These are phyloP conservation scores for Cydia strobilella DNA, from an alignment of 1,140 invertebrate species.

Conservation along the genomic window DNA sequence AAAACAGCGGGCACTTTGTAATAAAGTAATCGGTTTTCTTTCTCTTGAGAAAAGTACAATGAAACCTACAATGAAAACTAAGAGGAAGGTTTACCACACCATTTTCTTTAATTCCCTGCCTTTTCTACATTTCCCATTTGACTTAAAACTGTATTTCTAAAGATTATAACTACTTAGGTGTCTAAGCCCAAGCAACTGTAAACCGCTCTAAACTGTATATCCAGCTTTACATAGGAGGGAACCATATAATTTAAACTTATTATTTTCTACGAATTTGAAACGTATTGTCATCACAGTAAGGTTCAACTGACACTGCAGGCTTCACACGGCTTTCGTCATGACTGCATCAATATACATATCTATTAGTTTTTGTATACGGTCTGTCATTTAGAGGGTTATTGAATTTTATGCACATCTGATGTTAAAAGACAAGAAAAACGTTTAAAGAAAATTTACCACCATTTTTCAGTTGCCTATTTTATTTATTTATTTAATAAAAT, in stretches of 20 bases:
- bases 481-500: no score
- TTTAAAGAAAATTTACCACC: not conserved
- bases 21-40: no score
- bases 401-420: slow-evolving; percentile 1
- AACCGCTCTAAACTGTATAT: not conserved
- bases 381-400: slow-evolving; percentile 6
- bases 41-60: no score
- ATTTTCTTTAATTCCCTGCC: no score
- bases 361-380: slow-evolving; percentile 42
- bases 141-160: not conserved
- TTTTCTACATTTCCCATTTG: no score
- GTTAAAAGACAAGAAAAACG: not conserved
- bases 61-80: no score
- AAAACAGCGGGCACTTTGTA: no score
- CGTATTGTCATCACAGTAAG: slow-evolving; percentile 24
- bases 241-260: slow-evolving; percentile 40
- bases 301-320: slow-evolving; percentile 22
- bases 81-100: no score
- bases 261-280: not conserved
- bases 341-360: slow-evolving; percentile 46
- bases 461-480: no score
- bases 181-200: slow-evolving; percentile 12
- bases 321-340: slow-evolving; percentile 17
- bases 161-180: not conserved
- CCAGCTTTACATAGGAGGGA: slow-evolving; percentile 10